These are phyloP conservation scores for Nothobranchius furzeri DNA, from an alignment of 2,113 vertebrate genomes.

Conservation along the genomic window DNA sequence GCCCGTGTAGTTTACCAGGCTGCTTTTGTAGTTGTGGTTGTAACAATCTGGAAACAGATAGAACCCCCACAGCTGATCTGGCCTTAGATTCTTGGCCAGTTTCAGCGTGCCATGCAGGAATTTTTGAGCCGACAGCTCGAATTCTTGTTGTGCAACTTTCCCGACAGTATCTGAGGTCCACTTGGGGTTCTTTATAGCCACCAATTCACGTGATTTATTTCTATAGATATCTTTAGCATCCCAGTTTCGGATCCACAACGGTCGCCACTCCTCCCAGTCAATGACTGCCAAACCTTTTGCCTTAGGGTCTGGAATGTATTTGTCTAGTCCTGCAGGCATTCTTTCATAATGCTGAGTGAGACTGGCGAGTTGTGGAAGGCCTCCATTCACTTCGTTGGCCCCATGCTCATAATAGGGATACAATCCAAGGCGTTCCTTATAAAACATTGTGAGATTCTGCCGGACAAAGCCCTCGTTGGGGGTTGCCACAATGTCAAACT, in stretches of 20 bases:
- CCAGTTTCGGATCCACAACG: conserved; percentile 86
- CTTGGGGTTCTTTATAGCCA: conserved; percentile 65
- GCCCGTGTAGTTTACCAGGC: conserved; percentile 77
- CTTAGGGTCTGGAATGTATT: conserved; percentile 71
- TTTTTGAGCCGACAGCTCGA: conserved; percentile 75
- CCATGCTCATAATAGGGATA: conserved; percentile 78
- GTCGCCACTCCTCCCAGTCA: conserved; percentile 88
- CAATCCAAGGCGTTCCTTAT: conserved; percentile 80
- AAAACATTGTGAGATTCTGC: conserved; percentile 85
- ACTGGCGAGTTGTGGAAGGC: conserved; percentile 80
- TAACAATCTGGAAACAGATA: conserved; percentile 88
- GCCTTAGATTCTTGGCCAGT: conserved; percentile 74
- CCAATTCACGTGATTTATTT: conserved; percentile 66
- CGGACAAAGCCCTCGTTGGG: conserved; percentile 82
- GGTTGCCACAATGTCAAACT: conserved; percentile 80
- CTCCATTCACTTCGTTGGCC: conserved; percentile 62
- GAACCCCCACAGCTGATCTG: conserved; percentile 83
- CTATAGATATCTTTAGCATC: conserved; percentile 81
- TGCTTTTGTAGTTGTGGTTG: conserved; percentile 82
- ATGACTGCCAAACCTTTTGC: conserved; percentile 82
- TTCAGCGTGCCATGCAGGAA: conserved; percentile 82
- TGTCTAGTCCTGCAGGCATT: conserved; percentile 71
- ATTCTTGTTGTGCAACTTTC: conserved; percentile 79
- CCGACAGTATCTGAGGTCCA: conserved; percentile 70
- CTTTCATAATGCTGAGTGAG: conserved; percentile 73